Percentiles rank a stretch among this genome's conserved stretches.
These are phyloP conservation scores for Cryptotermes secundus DNA, from an alignment of 1,140 invertebrate genomes.

Conservation along the genomic window DNA sequence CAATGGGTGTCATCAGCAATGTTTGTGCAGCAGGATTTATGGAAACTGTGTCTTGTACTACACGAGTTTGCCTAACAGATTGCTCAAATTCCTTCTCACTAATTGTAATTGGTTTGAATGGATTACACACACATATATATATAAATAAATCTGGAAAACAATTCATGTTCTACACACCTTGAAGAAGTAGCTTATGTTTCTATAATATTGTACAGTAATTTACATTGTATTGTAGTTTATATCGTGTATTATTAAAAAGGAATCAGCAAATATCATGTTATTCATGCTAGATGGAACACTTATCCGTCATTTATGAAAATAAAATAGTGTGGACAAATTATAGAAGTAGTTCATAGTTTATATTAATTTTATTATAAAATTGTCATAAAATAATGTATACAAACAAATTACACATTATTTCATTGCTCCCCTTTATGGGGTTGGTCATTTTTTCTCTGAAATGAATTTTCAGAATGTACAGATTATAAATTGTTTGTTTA, in stretches of 20 bases:
- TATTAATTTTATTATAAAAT: too few species aligned
- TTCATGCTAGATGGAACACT: neutral
- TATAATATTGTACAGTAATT: slow-evolving; percentile 13
- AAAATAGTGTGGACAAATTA: neutral
- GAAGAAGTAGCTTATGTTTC: neutral
- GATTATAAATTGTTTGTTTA: neutral
- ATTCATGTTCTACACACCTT: neutral
- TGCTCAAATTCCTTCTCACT: neutral
- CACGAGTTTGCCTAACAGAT: neutral
- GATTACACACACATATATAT: neutral
- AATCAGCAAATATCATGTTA: neutral
- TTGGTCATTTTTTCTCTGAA: neutral
- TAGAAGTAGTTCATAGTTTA: neutral
- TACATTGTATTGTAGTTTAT: neutral
- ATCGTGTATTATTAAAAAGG: neutral
- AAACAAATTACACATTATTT: neutral
- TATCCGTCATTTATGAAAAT: neutral
- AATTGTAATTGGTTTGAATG: neutral
- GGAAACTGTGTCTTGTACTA: neutral
- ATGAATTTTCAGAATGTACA: neutral
- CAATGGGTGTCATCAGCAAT: neutral
- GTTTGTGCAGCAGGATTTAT: neutral
- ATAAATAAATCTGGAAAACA: neutral
- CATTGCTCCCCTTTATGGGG: neutral
- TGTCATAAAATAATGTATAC: neutral